These are phyloP conservation scores for Dicaeum eximium DNA, from an alignment of 2,113 vertebrate species.

Conservation along the genomic window DNA sequence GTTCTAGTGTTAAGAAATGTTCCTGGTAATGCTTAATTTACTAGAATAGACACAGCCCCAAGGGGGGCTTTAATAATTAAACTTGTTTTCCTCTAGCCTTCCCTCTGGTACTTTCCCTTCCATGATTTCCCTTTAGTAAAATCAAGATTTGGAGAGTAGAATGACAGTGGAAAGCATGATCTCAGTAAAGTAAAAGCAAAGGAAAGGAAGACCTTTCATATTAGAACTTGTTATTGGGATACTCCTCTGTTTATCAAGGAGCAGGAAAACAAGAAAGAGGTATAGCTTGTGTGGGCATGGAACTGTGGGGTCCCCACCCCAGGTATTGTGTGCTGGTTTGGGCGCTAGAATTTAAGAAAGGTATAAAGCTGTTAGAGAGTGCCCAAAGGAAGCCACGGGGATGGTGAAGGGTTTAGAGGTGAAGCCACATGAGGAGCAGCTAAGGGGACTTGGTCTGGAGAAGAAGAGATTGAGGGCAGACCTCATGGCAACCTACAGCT, in stretches of 20 bases:
- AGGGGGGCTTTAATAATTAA: neutral
- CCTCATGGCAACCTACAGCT: neutral
- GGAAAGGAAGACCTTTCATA: neutral
- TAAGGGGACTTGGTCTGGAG: neutral
- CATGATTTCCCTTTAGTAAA: neutral
- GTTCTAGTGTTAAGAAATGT: neutral
- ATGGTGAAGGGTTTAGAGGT: neutral
- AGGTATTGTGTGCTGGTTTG: neutral
- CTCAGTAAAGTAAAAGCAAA: neutral
- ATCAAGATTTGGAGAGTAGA: neutral
- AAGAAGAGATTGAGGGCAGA: neutral
- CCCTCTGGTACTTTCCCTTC: neutral
- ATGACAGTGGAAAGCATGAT: neutral
- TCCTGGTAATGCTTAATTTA: neutral
- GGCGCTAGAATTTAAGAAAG: neutral
- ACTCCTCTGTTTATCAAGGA: neutral
- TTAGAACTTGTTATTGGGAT: neutral
- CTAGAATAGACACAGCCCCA: neutral
- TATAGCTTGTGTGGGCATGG: neutral
- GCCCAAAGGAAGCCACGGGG: accelerated
- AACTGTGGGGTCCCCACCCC: neutral
- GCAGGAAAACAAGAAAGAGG: neutral
- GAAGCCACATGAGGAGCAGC: accelerated
- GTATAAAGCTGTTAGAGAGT: neutral
- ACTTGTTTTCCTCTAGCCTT: neutral